These are phyloP conservation scores for Rhinichthys osculus DNA, from an alignment of 2,797 vertebrate species.

Conservation along the genomic window DNA sequence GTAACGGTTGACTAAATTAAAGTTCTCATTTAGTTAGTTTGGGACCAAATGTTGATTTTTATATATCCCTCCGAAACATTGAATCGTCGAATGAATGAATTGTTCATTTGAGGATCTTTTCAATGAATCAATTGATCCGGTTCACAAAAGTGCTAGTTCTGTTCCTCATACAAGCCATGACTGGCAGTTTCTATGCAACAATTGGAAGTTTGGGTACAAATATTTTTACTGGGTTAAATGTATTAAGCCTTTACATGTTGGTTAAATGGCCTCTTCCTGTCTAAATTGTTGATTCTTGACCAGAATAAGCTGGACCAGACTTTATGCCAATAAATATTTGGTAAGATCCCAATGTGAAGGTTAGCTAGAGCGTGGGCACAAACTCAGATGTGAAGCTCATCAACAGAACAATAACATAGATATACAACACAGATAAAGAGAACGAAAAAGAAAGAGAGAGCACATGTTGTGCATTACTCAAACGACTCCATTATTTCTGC, in stretches of 20 bases:
- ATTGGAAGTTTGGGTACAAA: not conserved
- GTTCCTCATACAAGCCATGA: not conserved
- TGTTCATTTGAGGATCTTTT: not conserved
- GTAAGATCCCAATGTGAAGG: not conserved
- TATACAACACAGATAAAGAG: not conserved
- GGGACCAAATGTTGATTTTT: not conserved
- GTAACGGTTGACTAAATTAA: not conserved
- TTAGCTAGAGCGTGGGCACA: not conserved
- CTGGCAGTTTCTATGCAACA: not conserved
- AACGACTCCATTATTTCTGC: conserved; percentile 73
- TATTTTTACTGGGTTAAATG: not conserved
- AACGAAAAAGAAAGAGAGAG: not conserved
- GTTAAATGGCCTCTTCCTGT: conserved; percentile 6
- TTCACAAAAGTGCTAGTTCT: not conserved
- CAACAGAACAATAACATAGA: conserved; percentile 4
- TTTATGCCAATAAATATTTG: not conserved
- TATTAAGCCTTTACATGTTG: not conserved
- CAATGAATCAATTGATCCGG: not conserved
- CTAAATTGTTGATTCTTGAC: not conserved
- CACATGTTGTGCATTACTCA: conserved; percentile 77
- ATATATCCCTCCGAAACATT: not conserved
- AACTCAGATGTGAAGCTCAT: conserved; percentile 17
- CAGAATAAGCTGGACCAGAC: not conserved
- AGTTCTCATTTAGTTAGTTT: not conserved
- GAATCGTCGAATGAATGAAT: not conserved